Conservation (phyloP, 2,888 invertebrate species). For the Calameuta filiformis region DNA sequence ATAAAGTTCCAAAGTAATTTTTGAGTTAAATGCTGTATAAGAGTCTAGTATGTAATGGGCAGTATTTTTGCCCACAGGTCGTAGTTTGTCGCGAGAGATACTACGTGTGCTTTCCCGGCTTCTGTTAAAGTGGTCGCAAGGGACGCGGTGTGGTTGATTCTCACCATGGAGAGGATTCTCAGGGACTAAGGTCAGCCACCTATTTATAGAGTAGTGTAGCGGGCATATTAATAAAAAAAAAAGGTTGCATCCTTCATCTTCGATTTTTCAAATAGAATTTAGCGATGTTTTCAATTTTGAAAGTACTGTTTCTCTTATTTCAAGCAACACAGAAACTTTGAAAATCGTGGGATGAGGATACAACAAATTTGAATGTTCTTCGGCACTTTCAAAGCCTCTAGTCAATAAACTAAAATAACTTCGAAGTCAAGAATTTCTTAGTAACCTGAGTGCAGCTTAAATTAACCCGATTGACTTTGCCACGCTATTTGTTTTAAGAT, state of each 20-base stretch:
- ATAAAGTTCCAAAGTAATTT: conserved; percentile 26
- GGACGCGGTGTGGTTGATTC: conserved; percentile 38
- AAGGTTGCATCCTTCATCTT: neutral
- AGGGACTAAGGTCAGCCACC: conserved; percentile 27
- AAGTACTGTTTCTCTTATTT: neutral
- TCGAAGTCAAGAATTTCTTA: neutral
- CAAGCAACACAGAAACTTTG: neutral
- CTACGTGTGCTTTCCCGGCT: conserved; percentile 29
- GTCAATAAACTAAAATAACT: neutral
- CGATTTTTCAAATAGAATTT: neutral
- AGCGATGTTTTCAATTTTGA: neutral
- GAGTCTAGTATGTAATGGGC: conserved; percentile 44
- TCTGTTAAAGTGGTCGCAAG: conserved; percentile 21
- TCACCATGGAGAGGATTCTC: conserved; percentile 26
- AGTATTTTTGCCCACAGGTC: conserved; percentile 53
- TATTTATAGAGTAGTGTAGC: conserved; percentile 34
- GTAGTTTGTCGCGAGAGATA: conserved; percentile 30
- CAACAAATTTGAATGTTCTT: neutral
- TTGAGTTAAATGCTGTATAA: neutral
- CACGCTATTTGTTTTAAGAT: neutral
- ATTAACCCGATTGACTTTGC: neutral
- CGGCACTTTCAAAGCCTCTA: neutral
- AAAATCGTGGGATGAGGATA: neutral
- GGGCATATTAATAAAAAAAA: neutral
- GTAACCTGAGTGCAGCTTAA: neutral